Base-by-base conservation (phyloP, 2,113 vertebrate species). In the Phoxinus phoxinus region DNA sequence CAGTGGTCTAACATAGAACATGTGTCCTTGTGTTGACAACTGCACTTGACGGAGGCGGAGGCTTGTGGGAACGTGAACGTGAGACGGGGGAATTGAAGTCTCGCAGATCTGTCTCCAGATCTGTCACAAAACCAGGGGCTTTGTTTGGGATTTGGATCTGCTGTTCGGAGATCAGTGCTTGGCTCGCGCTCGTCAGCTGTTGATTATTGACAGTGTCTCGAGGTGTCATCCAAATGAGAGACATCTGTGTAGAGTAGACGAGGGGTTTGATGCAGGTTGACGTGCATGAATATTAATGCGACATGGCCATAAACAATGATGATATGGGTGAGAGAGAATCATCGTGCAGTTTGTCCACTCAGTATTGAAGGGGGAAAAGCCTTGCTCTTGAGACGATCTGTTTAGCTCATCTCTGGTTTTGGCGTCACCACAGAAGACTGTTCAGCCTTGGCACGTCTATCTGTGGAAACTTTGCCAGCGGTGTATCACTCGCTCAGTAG, bases 1-100 rank as follows among this genome's bases (percentile, higher is more conserved):
- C 79, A 58, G 72, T 44, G 71, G 37, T 53, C 76, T 81, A 84
- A 88, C 83, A 51, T 84, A 85, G 63, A 89, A 85, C 81, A 41
- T 84, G 75, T 56, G 84, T 77, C 87, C 79, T 86, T 67, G 77
- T 84, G 82, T 61, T 37, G 51, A 85, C 85, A 44, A 56, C 12
- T 1, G 21, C 83, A 73, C 81, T 86, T 80, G 65, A 67, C 21
- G 44, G 53, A 86, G 81, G 86, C 69, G 46, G 69, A 84, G 74
- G 69, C 71, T 76, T 80, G 51, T 77, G 69, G 61, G 78, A 85
- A 85, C 32, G 27, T 10, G 7, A 27, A 41, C 23, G 53, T 41
- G 81, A 67, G 83, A 30, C 15, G 6, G 10, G 81, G 37, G 81
- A 69, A 84, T 77, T 78, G 65, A 59, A 59, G 46, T n/a, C 86